These are phyloP conservation scores for Nasonia longicornis DNA, from an alignment of 1,140 invertebrate species.

Conservation along the genomic window DNA sequence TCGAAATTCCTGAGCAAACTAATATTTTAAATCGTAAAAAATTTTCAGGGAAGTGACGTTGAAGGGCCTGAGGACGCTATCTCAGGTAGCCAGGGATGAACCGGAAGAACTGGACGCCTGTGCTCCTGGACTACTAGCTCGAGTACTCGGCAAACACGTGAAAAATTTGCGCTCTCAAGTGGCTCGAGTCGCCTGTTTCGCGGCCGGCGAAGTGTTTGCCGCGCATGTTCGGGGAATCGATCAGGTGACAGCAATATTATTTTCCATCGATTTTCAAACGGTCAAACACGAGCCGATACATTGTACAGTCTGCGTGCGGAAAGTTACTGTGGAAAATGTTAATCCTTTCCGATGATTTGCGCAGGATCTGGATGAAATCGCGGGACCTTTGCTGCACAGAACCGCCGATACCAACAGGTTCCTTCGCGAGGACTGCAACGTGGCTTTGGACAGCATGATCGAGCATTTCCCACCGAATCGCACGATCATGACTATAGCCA, in stretches of 20 bases:
- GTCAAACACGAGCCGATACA: not conserved
- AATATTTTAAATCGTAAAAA: not conserved
- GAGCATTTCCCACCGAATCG: constrained; percentile 75
- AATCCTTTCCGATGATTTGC: constrained; percentile 46
- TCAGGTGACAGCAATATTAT: constrained; percentile 65
- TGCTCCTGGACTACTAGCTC: constrained; percentile 73
- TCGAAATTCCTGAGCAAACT: too few species aligned
- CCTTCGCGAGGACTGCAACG: constrained; percentile 86
- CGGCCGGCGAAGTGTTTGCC: constrained; percentile 82
- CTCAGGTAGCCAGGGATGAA: constrained; percentile 80
- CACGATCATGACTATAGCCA: constrained; percentile 72
- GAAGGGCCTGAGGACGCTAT: constrained; percentile 80
- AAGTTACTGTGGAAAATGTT: not conserved
- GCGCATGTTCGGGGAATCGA: constrained; percentile 81
- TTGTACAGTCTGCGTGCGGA: not conserved
- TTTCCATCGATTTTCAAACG: not conserved
- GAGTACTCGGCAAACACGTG: constrained; percentile 82
- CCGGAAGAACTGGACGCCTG: constrained; percentile 74
- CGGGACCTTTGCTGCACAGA: constrained; percentile 82
- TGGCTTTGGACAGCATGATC: constrained; percentile 85
- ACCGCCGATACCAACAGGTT: constrained; percentile 95
- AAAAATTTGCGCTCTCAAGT: constrained; percentile 92
- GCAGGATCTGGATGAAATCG: constrained; percentile 88
- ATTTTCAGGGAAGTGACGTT: constrained; percentile 82
- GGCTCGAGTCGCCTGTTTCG: constrained; percentile 84